phyloP scores from a whole-genome alignment of 2,113 vertebrate genomes.

The Phylloscopus trochilus region DNA sequence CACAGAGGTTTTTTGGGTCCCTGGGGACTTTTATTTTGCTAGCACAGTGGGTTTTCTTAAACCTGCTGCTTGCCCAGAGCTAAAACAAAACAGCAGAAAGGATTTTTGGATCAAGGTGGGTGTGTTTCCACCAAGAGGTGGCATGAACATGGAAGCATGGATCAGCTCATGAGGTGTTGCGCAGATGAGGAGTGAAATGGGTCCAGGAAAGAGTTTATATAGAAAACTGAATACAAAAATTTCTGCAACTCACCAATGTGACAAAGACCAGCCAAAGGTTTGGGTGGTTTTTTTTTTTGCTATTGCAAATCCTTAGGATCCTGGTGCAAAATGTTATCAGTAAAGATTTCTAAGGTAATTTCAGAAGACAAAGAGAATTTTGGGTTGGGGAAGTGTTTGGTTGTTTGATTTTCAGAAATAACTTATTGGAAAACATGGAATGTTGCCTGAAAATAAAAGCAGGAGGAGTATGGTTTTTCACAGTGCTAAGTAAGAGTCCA shows the following conservation, averaged over 20 bases:
- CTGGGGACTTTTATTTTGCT: neutral
- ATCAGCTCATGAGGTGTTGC: neutral
- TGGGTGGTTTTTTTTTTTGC: neutral
- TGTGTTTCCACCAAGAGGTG: neutral
- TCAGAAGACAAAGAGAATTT: neutral
- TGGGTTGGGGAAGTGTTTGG: neutral
- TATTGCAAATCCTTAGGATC: neutral
- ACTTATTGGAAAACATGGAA: neutral
- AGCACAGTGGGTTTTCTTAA: neutral
- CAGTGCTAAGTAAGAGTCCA: neutral
- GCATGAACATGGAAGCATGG: neutral
- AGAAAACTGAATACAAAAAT: neutral
- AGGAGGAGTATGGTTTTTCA: neutral
- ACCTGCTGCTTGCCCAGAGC: neutral
- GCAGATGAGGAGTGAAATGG: neutral
- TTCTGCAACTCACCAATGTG: neutral
- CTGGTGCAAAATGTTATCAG: neutral
- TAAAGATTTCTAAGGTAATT: neutral
- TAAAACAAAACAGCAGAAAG: neutral
- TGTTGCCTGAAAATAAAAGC: neutral
- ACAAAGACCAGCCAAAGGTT: neutral
- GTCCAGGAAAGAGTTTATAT: neutral
- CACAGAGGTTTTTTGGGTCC: rapidly evolving
- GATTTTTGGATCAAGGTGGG: neutral
- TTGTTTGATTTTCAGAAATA: neutral